These are phyloP conservation scores for Macrocentrus cingulum DNA, from an alignment of 1,140 invertebrate genomes.

Conservation along the genomic window DNA sequence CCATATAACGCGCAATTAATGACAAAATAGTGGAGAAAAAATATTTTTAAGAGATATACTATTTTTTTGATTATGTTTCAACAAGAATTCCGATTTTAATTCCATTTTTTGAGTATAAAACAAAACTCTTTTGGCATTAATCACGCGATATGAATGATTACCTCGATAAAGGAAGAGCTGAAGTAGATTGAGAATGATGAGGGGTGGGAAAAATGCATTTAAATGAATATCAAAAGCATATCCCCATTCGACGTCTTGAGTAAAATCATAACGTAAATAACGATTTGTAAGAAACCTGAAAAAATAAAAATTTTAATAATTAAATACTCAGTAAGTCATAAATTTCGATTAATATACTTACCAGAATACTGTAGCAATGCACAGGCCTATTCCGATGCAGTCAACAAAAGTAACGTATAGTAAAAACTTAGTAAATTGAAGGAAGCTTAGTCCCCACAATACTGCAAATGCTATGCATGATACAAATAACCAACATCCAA, in stretches of 20 bases:
- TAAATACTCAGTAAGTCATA: too few relatives aligned
- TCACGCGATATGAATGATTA: constrained; percentile 62
- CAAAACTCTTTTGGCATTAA: too few relatives aligned
- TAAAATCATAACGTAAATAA: constrained; percentile 75
- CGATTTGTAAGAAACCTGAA: constrained; percentile 85
- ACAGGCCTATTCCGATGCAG: constrained; percentile 84
- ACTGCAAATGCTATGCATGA: constrained; percentile 89
- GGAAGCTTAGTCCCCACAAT: constrained; percentile 74
- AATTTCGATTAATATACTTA: too few relatives aligned
- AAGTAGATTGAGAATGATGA: constrained; percentile 91
- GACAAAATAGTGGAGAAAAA: too few relatives aligned
- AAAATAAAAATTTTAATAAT: constrained; percentile 27
- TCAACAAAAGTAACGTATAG: constrained; percentile 94
- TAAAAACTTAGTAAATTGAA: constrained; percentile 83
- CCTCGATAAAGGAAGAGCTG: constrained; percentile 88
- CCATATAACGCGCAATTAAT: constrained; percentile 13
- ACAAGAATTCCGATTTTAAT: too few relatives aligned
- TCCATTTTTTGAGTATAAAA: too few relatives aligned
- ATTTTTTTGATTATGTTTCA: too few relatives aligned
- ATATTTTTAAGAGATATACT: too few relatives aligned
- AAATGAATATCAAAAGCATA: constrained; percentile 99
- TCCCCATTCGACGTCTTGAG: constrained; percentile 94
- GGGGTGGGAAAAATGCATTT: constrained; percentile 95
- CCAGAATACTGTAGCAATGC: constrained; percentile 91
- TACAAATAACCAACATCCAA: constrained; percentile 84